Conservation (phyloP, 2,113 vertebrate species). For the Podiceps cristatus region DNA sequence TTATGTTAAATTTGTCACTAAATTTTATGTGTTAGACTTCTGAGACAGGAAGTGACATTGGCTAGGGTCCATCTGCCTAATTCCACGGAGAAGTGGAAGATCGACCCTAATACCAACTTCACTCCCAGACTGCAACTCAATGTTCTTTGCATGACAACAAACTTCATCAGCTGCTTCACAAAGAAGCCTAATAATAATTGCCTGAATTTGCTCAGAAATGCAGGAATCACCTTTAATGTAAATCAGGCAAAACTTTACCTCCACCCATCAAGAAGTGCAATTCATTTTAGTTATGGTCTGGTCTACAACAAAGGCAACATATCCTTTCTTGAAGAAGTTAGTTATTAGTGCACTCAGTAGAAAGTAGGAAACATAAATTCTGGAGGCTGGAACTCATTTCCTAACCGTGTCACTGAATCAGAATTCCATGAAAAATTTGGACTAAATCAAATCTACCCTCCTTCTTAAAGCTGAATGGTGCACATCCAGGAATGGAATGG, state of each 20-base stretch:
- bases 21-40: neutral
- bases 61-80: neutral
- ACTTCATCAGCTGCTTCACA: neutral
- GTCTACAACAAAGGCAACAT: neutral
- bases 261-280: neutral
- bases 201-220: neutral
- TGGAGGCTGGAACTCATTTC: neutral
- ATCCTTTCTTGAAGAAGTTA: neutral
- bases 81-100: neutral
- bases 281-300: neutral
- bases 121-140: neutral
- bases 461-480: neutral
- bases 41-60: neutral
- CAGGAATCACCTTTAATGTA: neutral
- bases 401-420: neutral
- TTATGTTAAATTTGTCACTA: neutral
- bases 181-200: neutral
- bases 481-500: neutral
- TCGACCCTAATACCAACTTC: neutral
- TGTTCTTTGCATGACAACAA: neutral
- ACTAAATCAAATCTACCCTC: neutral
- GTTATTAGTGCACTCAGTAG: neutral
- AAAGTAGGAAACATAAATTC: neutral
- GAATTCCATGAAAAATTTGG: neutral
- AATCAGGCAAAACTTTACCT: neutral